Percentiles rank a stretch among this genome's conserved stretches.
Evolutionary conservation across 2,888 invertebrate genomes (phyloP).

Genomic region (Epicampocera succincta): DNA sequence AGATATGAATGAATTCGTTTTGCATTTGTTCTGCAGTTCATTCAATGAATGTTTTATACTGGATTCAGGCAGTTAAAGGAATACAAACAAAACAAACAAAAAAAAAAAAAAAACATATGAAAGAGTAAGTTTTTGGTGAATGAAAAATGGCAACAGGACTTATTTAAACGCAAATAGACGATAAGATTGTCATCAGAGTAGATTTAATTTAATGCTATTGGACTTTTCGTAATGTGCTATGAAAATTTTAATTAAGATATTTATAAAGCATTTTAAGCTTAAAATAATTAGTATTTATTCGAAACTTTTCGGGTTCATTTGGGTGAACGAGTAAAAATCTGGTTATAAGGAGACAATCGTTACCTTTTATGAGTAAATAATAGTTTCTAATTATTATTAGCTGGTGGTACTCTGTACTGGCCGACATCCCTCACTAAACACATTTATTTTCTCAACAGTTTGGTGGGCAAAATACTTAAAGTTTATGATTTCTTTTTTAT

Average conservation of each 20-base stretch:
- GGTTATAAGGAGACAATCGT: no score
- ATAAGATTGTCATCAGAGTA: slow-evolving; percentile 49
- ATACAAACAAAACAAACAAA: background rate
- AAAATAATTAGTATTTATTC: no score
- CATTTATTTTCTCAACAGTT: no score
- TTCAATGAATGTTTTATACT: slow-evolving; percentile 39
- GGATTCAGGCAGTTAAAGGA: slow-evolving; percentile 27
- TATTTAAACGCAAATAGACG: slow-evolving; percentile 2
- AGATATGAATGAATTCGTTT: slow-evolving; percentile 1
- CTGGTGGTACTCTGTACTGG: no score
- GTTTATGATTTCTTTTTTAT: no score
- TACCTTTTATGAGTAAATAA: no score
- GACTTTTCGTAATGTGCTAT: slow-evolving; percentile 12
- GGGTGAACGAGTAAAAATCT: no score
- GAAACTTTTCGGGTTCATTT: no score
- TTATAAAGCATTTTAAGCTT: no score
- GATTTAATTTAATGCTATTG: slow-evolving; percentile 40
- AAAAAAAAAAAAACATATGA: background rate
- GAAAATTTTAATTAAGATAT: slow-evolving; percentile 23
- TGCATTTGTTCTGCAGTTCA: slow-evolving; percentile 12
- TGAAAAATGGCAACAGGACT: background rate
- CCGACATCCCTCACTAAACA: no score
- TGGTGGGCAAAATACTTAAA: no score
- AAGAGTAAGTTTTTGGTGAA: background rate
- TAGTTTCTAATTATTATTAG: no score